Percentiles rank a stretch among this genome's conserved stretches.
Evolutionary conservation across 2,113 vertebrate species (phyloP).

Genomic region (mouse (Mus musculus)): DNA sequence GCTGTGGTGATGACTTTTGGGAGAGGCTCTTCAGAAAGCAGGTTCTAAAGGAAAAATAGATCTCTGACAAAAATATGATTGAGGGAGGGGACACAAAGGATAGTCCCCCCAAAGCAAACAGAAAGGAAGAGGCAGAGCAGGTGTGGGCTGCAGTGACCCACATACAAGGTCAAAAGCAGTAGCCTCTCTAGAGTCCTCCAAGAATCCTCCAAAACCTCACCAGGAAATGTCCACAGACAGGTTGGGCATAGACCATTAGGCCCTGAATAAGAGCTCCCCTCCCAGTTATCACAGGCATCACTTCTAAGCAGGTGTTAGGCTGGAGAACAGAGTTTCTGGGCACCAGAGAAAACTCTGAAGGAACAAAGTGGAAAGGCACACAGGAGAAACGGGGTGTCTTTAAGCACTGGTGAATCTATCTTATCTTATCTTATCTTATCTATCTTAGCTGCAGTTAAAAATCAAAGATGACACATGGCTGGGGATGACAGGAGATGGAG

Average conservation of each 20-base stretch:
- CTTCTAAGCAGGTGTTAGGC: not conserved
- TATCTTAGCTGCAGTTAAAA: not conserved
- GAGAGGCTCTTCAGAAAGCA: not conserved
- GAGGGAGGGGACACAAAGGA: no score
- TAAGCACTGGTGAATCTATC: not conserved
- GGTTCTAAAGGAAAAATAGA: not conserved
- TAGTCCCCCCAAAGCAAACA: not conserved
- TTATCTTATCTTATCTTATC: no score
- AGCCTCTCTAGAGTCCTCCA: not conserved
- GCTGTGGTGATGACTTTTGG: not conserved
- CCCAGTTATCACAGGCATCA: not conserved
- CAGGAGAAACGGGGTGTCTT: not conserved
- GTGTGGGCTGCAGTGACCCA: no score
- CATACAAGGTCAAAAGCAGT: not conserved
- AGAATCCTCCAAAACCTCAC: not conserved
- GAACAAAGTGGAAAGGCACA: not conserved
- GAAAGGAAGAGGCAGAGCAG: not conserved
- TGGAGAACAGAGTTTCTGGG: not conserved
- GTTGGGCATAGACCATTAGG: not conserved
- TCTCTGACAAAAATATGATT: not conserved
- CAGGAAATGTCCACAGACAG: not conserved
- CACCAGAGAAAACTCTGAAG: not conserved
- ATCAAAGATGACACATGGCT: not conserved
- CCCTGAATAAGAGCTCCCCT: not conserved
- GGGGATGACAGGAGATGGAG: not conserved